These are phyloP conservation scores for Eilema sororculum DNA, from an alignment of 2,888 invertebrate genomes.

Conservation along the genomic window DNA sequence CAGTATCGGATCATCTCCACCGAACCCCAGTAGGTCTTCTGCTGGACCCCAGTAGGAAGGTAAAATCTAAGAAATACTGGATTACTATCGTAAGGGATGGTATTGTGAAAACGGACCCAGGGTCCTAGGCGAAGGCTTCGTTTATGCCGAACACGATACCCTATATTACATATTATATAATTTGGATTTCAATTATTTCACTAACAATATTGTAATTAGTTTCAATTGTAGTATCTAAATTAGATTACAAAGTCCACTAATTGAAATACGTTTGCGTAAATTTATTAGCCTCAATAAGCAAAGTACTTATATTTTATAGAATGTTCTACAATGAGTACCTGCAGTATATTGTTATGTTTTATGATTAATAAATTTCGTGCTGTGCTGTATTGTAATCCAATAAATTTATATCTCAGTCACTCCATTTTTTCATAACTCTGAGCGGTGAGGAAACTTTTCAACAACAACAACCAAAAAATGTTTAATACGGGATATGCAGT, in stretches of 20 bases:
- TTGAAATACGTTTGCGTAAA: not conserved
- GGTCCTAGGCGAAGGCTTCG: no score
- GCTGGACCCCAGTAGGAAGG: no score
- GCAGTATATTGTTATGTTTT: not conserved
- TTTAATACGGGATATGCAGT: not conserved
- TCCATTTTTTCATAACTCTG: not conserved
- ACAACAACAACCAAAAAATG: not conserved
- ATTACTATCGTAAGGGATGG: no score
- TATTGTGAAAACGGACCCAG: no score
- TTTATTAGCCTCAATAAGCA: not conserved
- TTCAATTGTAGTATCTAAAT: not conserved
- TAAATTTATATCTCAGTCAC: not conserved
- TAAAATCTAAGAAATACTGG: no score
- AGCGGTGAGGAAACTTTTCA: not conserved
- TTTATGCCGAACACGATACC: not conserved
- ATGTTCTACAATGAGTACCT: not conserved
- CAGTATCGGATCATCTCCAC: no score
- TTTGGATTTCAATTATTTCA: not conserved
- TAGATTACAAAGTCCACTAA: not conserved
- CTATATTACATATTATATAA: not conserved
- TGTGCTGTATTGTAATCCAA: not conserved
- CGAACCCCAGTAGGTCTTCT: no score
- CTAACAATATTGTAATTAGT: not conserved
- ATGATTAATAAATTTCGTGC: not conserved
- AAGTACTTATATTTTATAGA: not conserved